Percentiles rank a stretch among this genome's conserved stretches.
phyloP scores from a whole-genome alignment of 2,888 invertebrate species.

The Lithophane leautieri region DNA sequence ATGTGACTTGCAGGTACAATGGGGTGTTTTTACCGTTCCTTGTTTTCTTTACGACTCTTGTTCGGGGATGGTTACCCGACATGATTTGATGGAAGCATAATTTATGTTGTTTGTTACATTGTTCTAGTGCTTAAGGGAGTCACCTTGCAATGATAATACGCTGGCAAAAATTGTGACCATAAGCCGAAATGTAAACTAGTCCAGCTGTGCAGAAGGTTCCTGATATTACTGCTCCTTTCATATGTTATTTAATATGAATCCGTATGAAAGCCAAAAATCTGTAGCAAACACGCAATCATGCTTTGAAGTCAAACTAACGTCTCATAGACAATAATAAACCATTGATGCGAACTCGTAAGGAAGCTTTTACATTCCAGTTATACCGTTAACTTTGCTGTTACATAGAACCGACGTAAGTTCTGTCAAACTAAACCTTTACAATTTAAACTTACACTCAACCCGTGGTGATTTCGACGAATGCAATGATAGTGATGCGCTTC shows the following conservation, averaged over 20 bases:
- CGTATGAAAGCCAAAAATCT: neutral
- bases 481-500: constrained; percentile 38
- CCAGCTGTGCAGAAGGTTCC: neutral
- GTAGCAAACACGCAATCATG: neutral
- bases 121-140: neutral
- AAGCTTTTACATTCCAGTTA: constrained; percentile 23
- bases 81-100: constrained; percentile 9
- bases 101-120: neutral
- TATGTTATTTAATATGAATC: neutral
- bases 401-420: constrained; percentile 46
- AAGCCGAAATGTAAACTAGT: neutral
- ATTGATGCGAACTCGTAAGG: constrained; percentile 24
- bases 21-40: constrained; percentile 21
- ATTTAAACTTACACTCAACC: constrained; percentile 59
- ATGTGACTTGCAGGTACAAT: constrained; percentile 33
- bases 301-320: neutral
- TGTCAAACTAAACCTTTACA: constrained; percentile 55
- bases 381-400: constrained; percentile 38
- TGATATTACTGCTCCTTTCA: neutral
- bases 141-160: neutral
- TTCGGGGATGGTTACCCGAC: neutral
- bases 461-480: constrained; percentile 47
- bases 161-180: neutral
- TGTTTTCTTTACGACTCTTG: constrained; percentile 20
- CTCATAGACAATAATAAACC: constrained; percentile 27